A percentile compares a stretch with the other conserved stretches of the same genome.
These are phyloP conservation scores for Congeria kusceri DNA, from an alignment of 2,888 invertebrate genomes.

Conservation along the genomic window DNA sequence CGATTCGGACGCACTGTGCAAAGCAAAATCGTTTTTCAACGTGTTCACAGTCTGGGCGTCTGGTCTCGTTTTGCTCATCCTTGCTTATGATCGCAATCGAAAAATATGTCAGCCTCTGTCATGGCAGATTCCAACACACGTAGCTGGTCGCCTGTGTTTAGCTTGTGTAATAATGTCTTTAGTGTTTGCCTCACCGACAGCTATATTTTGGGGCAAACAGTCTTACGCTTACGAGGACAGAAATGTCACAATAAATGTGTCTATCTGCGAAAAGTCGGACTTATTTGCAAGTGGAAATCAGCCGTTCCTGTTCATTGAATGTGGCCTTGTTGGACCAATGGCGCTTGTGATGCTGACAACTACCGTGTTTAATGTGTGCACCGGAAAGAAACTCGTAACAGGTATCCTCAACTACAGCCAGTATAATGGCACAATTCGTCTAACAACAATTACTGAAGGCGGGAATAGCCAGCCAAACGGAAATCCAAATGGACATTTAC, in stretches of 20 bases:
- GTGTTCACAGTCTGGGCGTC: conserved; percentile 51
- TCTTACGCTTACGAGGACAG: conserved; percentile 22
- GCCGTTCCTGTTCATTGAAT: conserved; percentile 31
- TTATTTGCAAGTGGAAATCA: conserved; percentile 13
- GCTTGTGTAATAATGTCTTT: conserved; percentile 4
- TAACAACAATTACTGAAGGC: neutral
- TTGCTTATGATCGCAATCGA: conserved; percentile 70
- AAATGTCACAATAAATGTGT: conserved; percentile 13
- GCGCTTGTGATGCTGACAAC: conserved; percentile 19
- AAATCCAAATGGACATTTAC: neutral
- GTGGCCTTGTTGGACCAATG: conserved; percentile 24
- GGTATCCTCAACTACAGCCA: neutral
- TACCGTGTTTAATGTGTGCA: conserved; percentile 21
- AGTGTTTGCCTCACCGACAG: conserved; percentile 22
- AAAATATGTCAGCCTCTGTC: conserved; percentile 71
- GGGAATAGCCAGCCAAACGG: neutral
- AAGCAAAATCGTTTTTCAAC: conserved; percentile 45
- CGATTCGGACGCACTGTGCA: conserved; percentile 25
- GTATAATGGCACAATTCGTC: neutral
- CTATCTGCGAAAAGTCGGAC: conserved; percentile 45
- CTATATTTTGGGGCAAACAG: conserved; percentile 43
- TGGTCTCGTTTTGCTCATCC: conserved; percentile 63
- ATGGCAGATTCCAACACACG: conserved; percentile 36
- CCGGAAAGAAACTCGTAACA: conserved; percentile 24
- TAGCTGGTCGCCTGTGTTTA: conserved; percentile 19